These are phyloP conservation scores for human (Homo sapiens) DNA, from an alignment of 2,113 vertebrate species.

Conservation along the genomic window DNA sequence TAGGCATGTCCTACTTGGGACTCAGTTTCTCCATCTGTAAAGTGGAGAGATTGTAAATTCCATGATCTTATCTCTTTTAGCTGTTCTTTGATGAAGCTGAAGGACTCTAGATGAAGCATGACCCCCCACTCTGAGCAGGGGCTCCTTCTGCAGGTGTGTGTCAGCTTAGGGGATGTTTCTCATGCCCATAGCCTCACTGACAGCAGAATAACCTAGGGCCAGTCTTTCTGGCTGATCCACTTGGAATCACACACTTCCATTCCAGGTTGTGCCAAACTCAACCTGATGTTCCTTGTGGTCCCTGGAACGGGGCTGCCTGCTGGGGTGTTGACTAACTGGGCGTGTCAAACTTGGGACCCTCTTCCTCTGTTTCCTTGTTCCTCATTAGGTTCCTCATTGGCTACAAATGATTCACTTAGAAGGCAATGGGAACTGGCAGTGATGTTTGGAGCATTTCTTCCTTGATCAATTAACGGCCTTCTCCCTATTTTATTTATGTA, in stretches of 20 bases:
- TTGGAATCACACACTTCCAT: background rate
- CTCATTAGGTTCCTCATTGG: conserved; percentile 70
- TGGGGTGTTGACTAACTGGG: background rate
- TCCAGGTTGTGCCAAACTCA: background rate
- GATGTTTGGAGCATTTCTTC: conserved; percentile 76
- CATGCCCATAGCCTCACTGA: background rate
- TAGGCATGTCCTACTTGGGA: background rate
- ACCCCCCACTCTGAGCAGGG: background rate
- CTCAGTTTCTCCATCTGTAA: background rate
- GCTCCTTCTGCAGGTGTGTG: background rate
- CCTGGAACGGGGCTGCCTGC: background rate
- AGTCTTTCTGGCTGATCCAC: background rate
- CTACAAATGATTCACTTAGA: conserved; percentile 79
- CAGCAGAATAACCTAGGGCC: background rate
- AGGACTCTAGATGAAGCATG: background rate
- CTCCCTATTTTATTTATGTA: conserved; percentile 61
- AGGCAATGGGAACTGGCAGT: conserved; percentile 67
- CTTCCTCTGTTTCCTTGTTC: conserved; percentile 67
- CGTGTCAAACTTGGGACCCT: background rate
- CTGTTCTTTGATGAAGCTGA: background rate
- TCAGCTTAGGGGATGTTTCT: background rate
- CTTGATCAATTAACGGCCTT: conserved; percentile 79
- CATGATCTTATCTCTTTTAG: background rate
- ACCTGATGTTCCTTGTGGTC: background rate
- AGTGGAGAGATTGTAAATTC: background rate